phyloP scores from a whole-genome alignment of 2,113 vertebrate species.

The Neotoma lepida region DNA sequence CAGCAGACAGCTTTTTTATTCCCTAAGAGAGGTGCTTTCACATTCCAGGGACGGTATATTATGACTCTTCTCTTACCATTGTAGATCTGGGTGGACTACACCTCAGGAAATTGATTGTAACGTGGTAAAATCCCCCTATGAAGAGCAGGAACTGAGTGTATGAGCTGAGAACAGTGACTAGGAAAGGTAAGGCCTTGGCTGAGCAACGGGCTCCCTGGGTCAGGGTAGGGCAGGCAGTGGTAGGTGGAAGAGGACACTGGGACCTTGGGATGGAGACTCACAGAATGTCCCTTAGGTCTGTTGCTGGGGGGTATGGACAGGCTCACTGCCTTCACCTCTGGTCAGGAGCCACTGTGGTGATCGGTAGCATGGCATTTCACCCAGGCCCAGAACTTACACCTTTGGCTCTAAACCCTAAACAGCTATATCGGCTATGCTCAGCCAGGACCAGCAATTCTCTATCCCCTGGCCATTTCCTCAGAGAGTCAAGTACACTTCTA shows the following conservation, averaged over 20 bases:
- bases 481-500: background rate
- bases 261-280: background rate
- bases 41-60: background rate
- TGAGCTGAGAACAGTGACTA: background rate
- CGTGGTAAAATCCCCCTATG: background rate
- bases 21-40: background rate
- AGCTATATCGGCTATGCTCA: too few species aligned
- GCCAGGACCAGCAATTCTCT: background rate
- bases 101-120: background rate
- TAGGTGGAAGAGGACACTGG: background rate
- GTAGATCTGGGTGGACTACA: background rate
- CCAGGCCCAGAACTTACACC: too few species aligned
- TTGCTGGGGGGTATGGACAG: background rate
- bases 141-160: background rate
- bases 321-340: background rate
- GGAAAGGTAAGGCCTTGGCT: background rate
- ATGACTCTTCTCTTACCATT: background rate
- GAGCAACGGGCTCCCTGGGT: background rate
- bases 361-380: fast-evolving
- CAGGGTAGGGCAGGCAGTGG: background rate
- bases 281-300: background rate
- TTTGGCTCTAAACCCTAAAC: background rate
- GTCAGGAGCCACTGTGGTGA: background rate
- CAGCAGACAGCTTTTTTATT: background rate
- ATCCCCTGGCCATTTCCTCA: background rate